phyloP scores from a whole-genome alignment of 2,113 vertebrate genomes.

The Forbesichthys papilliferus region DNA sequence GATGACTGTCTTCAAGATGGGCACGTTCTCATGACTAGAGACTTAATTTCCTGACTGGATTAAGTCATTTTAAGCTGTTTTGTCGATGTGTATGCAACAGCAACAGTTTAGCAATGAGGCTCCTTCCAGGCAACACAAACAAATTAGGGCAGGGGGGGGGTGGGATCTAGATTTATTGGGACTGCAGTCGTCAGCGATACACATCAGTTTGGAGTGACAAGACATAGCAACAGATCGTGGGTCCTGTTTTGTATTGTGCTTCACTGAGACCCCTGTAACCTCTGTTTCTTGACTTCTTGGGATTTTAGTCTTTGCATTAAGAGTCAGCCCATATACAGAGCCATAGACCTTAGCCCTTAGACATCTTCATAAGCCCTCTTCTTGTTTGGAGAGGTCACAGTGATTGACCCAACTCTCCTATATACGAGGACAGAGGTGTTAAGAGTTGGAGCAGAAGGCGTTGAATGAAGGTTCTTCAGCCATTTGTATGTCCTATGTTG shows the following conservation, averaged over 20 bases:
- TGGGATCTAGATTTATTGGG: constrained; percentile 16
- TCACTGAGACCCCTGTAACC: background rate
- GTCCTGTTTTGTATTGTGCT: constrained; percentile 3
- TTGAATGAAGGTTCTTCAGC: background rate
- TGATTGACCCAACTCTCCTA: constrained; percentile 25
- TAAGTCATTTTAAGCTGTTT: constrained; percentile 23
- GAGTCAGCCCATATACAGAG: constrained; percentile 40
- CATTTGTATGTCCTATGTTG: background rate
- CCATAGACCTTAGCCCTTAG: constrained; percentile 42
- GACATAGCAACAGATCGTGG: background rate
- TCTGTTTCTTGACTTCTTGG: constrained; percentile 28
- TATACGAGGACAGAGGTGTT: background rate
- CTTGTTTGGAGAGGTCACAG: background rate
- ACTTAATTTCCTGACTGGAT: constrained; percentile 43
- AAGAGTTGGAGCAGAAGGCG: constrained; percentile 5
- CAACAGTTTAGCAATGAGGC: constrained; percentile 11
- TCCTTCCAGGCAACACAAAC: constrained; percentile 11
- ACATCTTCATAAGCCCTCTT: too few relatives aligned
- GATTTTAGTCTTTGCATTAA: constrained; percentile 51
- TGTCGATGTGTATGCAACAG: constrained; percentile 29
- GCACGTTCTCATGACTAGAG: constrained; percentile 19
- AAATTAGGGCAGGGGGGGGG: constrained; percentile 15
- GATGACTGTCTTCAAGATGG: background rate
- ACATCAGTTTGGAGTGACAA: constrained; percentile 16
- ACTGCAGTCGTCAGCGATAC: background rate